Evolutionary conservation across 2,113 vertebrate species (phyloP).

Genomic region (Takifugu flavidus): DNA sequence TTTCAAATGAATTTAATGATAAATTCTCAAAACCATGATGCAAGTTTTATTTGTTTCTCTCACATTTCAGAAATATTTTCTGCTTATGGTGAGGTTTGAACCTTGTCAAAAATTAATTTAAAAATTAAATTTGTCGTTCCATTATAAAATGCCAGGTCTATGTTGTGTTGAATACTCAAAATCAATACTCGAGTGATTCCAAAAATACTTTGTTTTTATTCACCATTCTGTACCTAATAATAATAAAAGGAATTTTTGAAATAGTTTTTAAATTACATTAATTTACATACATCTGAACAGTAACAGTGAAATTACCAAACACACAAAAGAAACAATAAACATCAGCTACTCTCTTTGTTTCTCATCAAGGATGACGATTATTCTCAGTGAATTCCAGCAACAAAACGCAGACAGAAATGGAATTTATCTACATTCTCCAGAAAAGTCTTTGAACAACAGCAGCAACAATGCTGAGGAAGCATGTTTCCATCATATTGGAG

Average conservation of each 20-base stretch:
- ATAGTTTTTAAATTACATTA: conserved; percentile 54
- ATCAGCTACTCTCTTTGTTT: conserved; percentile 23
- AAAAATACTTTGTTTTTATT: conserved; percentile 57
- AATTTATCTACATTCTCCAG: background rate
- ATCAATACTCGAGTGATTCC: conserved; percentile 16
- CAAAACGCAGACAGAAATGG: conserved; percentile 12
- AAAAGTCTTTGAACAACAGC: too few species aligned
- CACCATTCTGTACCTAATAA: conserved; percentile 14
- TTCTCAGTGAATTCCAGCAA: conserved; percentile 9
- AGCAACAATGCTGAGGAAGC: too few species aligned
- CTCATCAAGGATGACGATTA: background rate
- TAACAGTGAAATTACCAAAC: conserved; percentile 25
- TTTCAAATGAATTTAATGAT: too few species aligned
- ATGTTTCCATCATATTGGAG: too few species aligned
- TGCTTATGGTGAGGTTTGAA: too few species aligned
- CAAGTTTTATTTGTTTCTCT: too few species aligned
- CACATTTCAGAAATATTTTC: too few species aligned
- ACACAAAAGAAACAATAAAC: conserved; percentile 23
- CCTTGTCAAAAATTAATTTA: too few species aligned
- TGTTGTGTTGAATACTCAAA: conserved; percentile 2
- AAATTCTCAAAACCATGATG: too few species aligned
- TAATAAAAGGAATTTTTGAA: conserved; percentile 17
- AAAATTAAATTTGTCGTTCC: too few species aligned
- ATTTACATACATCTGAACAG: conserved; percentile 8
- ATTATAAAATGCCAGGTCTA: background rate